Conservation (phyloP, 2,113 vertebrate genomes). For the Arothron firmamentum region DNA sequence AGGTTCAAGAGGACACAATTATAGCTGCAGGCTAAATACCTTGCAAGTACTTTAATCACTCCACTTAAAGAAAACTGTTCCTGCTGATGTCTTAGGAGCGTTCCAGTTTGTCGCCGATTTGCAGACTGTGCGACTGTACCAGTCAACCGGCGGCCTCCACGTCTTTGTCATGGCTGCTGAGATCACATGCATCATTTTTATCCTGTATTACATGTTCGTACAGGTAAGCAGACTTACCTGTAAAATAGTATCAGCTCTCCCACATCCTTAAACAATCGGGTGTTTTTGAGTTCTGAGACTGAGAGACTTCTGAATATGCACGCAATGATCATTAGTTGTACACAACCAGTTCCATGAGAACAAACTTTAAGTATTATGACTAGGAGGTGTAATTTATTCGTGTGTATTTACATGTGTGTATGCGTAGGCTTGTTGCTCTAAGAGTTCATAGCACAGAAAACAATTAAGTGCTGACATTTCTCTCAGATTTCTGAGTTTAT, state of each 20-base stretch:
- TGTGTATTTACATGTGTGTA: too few relatives aligned
- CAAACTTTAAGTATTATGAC: too few relatives aligned
- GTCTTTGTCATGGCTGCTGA: conserved; percentile 84
- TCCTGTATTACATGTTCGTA: conserved; percentile 85
- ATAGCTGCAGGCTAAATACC: too few relatives aligned
- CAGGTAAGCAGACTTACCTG: conserved; percentile 77
- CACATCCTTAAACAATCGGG: too few relatives aligned
- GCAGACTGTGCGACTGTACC: conserved; percentile 82
- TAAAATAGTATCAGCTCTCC: neutral
- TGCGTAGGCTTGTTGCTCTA: too few relatives aligned
- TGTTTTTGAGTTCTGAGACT: neutral
- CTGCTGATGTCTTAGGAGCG: conserved; percentile 70
- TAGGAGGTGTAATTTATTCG: too few relatives aligned
- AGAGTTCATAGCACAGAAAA: too few relatives aligned
- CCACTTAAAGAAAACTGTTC: neutral
- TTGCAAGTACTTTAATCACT: too few relatives aligned
- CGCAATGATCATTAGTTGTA: neutral
- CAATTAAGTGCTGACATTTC: too few relatives aligned
- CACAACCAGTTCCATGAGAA: too few relatives aligned
- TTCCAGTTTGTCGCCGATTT: conserved; percentile 78
- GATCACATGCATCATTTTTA: conserved; percentile 83
- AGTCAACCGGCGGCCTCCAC: conserved; percentile 77
- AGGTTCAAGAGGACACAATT: too few relatives aligned
- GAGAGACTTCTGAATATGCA: neutral
- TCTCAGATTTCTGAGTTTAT: too few relatives aligned